Evolutionary conservation across 2,113 vertebrate genomes (phyloP), one percentile per base, ranked within the genome.

Genomic region (Anarrhichthys ocellatus): DNA sequence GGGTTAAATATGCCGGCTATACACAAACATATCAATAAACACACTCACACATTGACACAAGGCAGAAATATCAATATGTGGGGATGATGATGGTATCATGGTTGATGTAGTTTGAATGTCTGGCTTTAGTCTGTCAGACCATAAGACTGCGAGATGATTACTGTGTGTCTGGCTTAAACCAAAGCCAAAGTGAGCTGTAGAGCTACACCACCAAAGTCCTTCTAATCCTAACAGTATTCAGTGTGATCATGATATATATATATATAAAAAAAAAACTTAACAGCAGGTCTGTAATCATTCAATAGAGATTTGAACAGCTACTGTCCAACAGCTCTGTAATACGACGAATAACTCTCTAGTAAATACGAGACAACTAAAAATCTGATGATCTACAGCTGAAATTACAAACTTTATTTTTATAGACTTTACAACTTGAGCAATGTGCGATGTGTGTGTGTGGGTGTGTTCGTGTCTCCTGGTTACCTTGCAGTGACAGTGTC

Each of bases 401-500:
- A 24, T 42, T 10, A 42, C 14, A 5, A 46, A 1, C 17, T 46
- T 1, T 17, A 46, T 15, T 17, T 46, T 46, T 46, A 5, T 5
- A 46, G 24, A 40, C 9, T 50, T 42, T 61, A 29, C 29, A 5
- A 59, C 2, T 59, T 29, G 2, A n/a, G 52, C 9, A 46, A 64
- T 27, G 27, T 63, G 29, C n/a, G n/a, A 15, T 59, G 27, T 29
- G 24, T 73, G 44, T 64, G 32, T 20, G 50, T 73, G 42, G 52
- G 52, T n/a, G 52, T n/a, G 52, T 54, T 1, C 7, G 5, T 59
- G n/a, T 58, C 13, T n/a, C 4, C 9, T 29, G 27, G 36, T 94
- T 93, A 99, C 97, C 97, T 99, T 99, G 96, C 98, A 99, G 87
- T 96, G 96, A 92, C 98, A 99, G 75, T 96, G 96, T 74, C 98